Percentiles rank a stretch among this genome's conserved stretches.
phyloP scores from a whole-genome alignment of 1,140 invertebrate species.

The Apis florea region DNA sequence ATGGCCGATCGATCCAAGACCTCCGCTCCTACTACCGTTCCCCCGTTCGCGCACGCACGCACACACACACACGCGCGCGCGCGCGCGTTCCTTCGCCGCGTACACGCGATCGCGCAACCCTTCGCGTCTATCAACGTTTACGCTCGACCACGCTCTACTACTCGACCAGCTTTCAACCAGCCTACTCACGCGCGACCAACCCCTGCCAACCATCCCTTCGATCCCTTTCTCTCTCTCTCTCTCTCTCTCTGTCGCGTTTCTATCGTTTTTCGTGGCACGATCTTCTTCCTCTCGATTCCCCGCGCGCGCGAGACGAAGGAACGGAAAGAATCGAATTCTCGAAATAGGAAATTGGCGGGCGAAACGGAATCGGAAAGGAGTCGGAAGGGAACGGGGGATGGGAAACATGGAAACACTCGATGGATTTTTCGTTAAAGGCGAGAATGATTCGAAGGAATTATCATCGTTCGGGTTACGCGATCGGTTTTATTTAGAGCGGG shows the following conservation, averaged over 20 bases:
- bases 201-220: too few species aligned
- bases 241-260: too few species aligned
- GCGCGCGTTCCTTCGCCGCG: background rate
- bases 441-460: background rate
- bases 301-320: too few species aligned
- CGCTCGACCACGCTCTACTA: background rate
- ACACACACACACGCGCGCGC: constrained; percentile 8
- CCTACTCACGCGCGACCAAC: too few species aligned
- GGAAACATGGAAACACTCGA: constrained; percentile 22
- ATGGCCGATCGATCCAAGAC: constrained; percentile 76
- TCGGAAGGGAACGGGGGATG: background rate
- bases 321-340: too few species aligned
- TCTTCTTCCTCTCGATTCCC: too few species aligned
- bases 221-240: too few species aligned
- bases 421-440: constrained; percentile 43
- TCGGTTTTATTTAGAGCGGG: constrained; percentile 34
- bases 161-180: too few species aligned
- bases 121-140: background rate
- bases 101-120: background rate
- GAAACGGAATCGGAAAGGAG: too few species aligned
- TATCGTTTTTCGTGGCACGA: too few species aligned
- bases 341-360: too few species aligned
- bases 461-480: constrained; percentile 17
- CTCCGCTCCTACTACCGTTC: constrained; percentile 54
- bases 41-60: background rate